Evolutionary conservation across 2,113 vertebrate genomes (phyloP), one percentile per base, ranked within the genome.

Genomic region (Nycticorax nycticorax): DNA sequence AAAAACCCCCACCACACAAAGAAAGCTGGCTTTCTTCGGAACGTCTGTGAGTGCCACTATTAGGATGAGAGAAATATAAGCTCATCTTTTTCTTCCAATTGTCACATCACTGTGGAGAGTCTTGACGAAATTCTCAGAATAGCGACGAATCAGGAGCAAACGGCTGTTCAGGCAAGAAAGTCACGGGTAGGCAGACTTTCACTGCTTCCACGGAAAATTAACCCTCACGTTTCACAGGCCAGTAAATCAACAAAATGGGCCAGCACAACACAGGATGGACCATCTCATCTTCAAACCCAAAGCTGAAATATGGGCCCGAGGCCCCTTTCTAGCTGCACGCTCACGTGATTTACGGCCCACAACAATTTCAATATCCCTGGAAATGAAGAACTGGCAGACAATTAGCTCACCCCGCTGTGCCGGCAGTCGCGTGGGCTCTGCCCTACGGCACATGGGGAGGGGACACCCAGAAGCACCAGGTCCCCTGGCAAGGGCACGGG

Each of bases 101-200:
- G 94, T 95, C 93, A 92, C 71, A 95, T 91, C 93, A 74, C 87
- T 47, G 81, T 53, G 77, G 77, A 96, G 57, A 95, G 77, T 50
- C 84, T 89, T 92, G 84, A 76, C 6, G 2, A 88, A 89, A 69
- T 69, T 95, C 96, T 97, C 87, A 97, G 94, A 97, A 97, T 94
- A 95, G 97, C 94, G 96, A 85, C 84, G 85, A 93, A 97, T 87
- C 93, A 91, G 94, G 32, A 95, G 74, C 91, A 93, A 92, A 93
- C 77, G 91, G 91, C 94, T 97, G 94, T 32, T 80, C 78, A 53
- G 82, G 94, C 62, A 95, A 64, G 77, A 76, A 91, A 95, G 77
- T 69, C 85, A 81, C 8, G 48, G 63, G 85, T 15, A 95, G 89
- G 50, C 80, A 95, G 80, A 91, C 86, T 87, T 93, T 24, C 71